Base-by-base conservation (phyloP, 2,797 vertebrate species). In the Novumbra hubbsi region DNA sequence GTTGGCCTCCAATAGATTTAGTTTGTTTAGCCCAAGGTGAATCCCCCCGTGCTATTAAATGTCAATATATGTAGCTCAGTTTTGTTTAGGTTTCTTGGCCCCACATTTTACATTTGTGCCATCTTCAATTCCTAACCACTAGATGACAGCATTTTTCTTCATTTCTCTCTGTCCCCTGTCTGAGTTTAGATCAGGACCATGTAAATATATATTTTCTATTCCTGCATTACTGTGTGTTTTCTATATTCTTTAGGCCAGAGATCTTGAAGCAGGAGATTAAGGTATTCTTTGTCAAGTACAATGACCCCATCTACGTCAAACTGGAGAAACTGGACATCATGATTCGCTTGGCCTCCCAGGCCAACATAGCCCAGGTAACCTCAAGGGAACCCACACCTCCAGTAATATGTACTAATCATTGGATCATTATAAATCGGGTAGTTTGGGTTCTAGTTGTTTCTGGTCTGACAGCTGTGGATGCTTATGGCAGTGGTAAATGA, bases 321-420 rank as follows among this genome's bases (percentile, higher is more conserved):
- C 94, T 99, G 88, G 98, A 99, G 91, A 99, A 99, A 77, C 91
- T 99, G 90, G 97, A 99, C 91, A 99, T 99, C 89, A 99, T 99
- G 97, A 99, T 99, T 86, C 96, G 98, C 76, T 84, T 99, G 90
- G 98, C 97, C 4, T 99, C 98, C 9, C 97, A 98, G 84, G 97
- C 98, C 78, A 99, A 99, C 90, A 99, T 99, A 0, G 96, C 98
- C 1, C 98, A 99, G 97, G 98, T 98, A 74, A 68, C 0, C 67
- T 34, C 6, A 72, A 49, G 38, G 30, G 19, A 60, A 17, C 55
- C 55, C 21, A 60, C 24, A 60, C 55, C 8, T 60, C 55, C 19
- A 17, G 19, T 11, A 60, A 24, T 24, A 17, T 60, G 55, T 55
- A 60, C 9, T 24, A 19, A n/a, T 8, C 52, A 55, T 55, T 55